phyloP scores from a whole-genome alignment of 2,797 vertebrate genomes.

The Garrulus glandarius region DNA sequence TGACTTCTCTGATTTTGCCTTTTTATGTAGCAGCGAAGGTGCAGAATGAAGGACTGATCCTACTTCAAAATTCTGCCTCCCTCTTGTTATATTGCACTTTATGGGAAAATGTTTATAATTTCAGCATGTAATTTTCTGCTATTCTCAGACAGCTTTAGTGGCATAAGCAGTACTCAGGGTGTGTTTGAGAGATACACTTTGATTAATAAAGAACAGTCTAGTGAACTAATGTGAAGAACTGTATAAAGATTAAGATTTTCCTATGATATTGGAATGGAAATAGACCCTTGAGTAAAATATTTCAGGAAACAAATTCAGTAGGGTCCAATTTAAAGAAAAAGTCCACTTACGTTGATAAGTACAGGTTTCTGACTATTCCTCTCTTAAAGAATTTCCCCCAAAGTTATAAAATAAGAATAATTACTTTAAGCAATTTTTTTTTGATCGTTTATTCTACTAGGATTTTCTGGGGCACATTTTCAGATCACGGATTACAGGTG shows the following conservation, averaged over 20 bases:
- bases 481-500: conserved; percentile 52
- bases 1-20: neutral
- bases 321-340: conserved; percentile 5
- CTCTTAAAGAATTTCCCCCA: neutral
- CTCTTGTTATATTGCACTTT: neutral
- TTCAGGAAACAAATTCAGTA: conserved; percentile 29
- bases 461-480: conserved; percentile 34
- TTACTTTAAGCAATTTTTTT: conserved; percentile 43
- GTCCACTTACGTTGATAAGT: neutral
- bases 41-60: neutral
- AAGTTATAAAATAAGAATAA: conserved; percentile 46
- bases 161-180: neutral
- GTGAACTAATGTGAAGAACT: neutral
- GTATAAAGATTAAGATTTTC: conserved; percentile 29
- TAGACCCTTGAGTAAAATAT: neutral
- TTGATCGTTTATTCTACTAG: conserved; percentile 65
- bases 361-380: neutral
- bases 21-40: neutral
- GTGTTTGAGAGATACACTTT: neutral
- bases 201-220: neutral
- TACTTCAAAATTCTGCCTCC: neutral
- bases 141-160: neutral
- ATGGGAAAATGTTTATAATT: neutral
- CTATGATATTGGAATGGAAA: conserved; percentile 2
- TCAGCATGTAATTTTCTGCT: neutral